Evolutionary conservation across 2,113 vertebrate species (phyloP).

Genomic region (Neotragus pygmaeus): DNA sequence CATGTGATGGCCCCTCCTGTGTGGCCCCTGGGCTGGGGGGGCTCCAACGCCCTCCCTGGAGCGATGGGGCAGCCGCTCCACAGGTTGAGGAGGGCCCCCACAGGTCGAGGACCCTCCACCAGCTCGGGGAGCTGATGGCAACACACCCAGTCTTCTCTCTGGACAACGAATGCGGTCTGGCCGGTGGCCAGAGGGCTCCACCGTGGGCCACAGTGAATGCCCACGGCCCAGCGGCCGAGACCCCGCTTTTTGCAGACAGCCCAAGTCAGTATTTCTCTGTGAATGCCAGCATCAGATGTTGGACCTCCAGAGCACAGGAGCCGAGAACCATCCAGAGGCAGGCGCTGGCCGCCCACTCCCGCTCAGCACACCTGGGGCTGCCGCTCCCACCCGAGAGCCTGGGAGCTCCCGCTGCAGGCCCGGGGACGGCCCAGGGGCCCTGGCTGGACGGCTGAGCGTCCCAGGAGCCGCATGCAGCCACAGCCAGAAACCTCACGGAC

Average conservation of each 20-base stretch:
- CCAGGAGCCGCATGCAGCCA: not conserved
- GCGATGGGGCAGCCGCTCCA: accelerated
- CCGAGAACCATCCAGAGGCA: accelerated
- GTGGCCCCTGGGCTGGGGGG: not conserved
- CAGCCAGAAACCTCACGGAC: not conserved
- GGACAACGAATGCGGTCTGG: accelerated
- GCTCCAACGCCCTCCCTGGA: not conserved
- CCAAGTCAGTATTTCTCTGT: not conserved
- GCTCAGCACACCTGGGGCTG: no score
- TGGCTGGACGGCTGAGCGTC: accelerated
- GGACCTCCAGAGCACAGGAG: not conserved
- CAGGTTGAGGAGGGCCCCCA: no score
- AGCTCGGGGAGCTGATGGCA: accelerated
- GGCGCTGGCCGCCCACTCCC: accelerated
- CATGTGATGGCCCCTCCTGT: not conserved
- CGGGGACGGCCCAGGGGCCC: not conserved
- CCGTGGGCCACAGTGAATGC: accelerated
- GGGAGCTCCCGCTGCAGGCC: not conserved
- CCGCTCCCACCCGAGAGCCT: accelerated
- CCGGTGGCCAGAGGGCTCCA: accelerated
- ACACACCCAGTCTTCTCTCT: not conserved
- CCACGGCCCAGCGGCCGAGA: not conserved
- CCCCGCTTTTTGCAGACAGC: not conserved
- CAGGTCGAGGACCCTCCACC: not conserved
- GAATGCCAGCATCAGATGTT: accelerated